phyloP scores from a whole-genome alignment of 1,140 invertebrate species.

The Helicoverpa armigera region DNA sequence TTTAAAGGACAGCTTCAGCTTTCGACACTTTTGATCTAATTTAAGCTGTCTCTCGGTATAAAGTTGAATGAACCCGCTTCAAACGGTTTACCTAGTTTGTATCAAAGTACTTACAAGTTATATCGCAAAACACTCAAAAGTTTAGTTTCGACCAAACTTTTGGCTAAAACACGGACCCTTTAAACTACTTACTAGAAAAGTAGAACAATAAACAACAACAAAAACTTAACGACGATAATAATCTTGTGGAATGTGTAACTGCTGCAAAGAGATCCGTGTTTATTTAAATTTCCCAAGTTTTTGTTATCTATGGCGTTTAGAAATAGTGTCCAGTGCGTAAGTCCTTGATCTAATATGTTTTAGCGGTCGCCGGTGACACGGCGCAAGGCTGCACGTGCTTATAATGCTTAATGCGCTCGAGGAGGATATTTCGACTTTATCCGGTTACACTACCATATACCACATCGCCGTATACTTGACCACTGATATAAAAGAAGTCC shows the following conservation, averaged over 20 bases:
- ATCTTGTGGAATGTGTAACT: constrained; percentile 25
- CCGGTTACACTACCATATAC: constrained; percentile 61
- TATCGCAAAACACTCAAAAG: constrained; percentile 5
- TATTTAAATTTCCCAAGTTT: background rate
- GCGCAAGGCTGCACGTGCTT: constrained; percentile 73
- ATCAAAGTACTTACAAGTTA: background rate
- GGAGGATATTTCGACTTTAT: constrained; percentile 75
- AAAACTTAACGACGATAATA: constrained; percentile 3
- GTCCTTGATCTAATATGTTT: constrained; percentile 75
- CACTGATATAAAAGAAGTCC: constrained; percentile 71
- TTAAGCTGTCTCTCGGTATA: too few species aligned
- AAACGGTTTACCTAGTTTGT: background rate
- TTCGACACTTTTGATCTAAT: background rate
- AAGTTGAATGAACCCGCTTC: constrained; percentile 13
- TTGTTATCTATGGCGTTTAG: constrained; percentile 5
- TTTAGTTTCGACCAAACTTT: background rate
- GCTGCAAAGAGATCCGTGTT: constrained; percentile 27
- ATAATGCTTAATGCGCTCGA: constrained; percentile 65
- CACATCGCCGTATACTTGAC: constrained; percentile 42
- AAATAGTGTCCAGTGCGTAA: background rate
- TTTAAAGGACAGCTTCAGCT: background rate
- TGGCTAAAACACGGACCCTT: background rate
- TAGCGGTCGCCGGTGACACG: constrained; percentile 53
- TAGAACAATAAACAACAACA: background rate
- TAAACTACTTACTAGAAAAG: background rate